Conservation (phyloP, 2,888 invertebrate genomes). For the Anaspis maculata region DNA sequence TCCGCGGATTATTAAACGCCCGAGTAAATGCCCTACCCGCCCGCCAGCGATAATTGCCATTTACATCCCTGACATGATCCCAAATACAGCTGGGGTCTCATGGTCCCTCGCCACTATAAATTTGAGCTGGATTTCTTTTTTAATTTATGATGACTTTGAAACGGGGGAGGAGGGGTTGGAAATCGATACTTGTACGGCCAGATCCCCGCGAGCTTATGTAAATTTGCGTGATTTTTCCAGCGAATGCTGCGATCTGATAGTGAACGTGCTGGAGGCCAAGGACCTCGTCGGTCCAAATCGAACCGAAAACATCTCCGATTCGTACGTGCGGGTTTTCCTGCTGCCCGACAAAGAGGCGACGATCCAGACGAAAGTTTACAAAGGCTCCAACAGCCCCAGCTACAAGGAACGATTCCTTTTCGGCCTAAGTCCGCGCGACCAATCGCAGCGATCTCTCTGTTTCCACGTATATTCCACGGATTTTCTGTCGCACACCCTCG, state of each 20-base stretch:
- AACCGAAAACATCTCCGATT: slow-evolving; percentile 51
- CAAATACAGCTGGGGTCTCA: no score
- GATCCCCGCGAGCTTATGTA: no score
- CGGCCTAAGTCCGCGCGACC: slow-evolving; percentile 51
- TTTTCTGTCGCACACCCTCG: slow-evolving; percentile 53
- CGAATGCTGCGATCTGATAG: slow-evolving; percentile 49
- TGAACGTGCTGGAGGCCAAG: slow-evolving; percentile 69
- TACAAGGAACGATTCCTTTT: slow-evolving; percentile 73
- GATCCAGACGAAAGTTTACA: slow-evolving; percentile 63
- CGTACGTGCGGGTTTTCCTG: slow-evolving; percentile 67
- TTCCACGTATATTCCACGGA: slow-evolving; percentile 62
- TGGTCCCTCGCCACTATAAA: no score
- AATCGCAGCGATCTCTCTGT: slow-evolving; percentile 51
- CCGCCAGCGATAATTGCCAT: no score
- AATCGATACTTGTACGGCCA: no score
- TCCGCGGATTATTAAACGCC: no score
- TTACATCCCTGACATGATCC: no score
- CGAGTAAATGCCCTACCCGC: no score
- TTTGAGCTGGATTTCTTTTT: no score
- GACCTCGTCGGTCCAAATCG: slow-evolving; percentile 57
- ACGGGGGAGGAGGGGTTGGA: no score
- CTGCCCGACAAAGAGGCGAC: slow-evolving; percentile 61
- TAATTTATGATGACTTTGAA: no score
- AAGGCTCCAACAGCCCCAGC: slow-evolving; percentile 59
- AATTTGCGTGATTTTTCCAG: no score